Conservation (phyloP, 2,888 invertebrate genomes). For the Kuschelorhynchus macadamiae region DNA sequence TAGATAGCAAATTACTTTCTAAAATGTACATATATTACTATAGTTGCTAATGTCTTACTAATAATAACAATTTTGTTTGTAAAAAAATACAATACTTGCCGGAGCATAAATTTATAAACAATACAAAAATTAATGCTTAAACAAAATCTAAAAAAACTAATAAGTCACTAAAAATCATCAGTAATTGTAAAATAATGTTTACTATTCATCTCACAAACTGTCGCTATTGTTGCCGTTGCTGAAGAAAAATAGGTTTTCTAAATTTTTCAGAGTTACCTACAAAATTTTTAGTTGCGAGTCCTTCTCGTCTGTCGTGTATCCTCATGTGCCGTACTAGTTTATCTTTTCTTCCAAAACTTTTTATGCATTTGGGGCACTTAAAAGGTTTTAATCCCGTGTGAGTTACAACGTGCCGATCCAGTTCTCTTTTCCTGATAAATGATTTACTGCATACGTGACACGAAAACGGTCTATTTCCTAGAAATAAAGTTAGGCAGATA, state of each 20-base stretch:
- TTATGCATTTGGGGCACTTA: constrained; percentile 71
- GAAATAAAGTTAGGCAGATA: neutral
- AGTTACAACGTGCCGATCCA: constrained; percentile 78
- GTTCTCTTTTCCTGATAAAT: constrained; percentile 79
- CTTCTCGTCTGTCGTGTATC: constrained; percentile 71
- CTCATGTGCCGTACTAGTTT: constrained; percentile 78
- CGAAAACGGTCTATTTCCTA: constrained; percentile 70
- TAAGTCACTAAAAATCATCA: too few species aligned
- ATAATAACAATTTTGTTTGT: too few species aligned
- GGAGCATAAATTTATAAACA: too few species aligned
- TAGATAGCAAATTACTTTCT: too few species aligned
- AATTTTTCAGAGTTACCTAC: constrained; percentile 29
- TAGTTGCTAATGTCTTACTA: too few species aligned
- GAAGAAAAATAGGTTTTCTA: constrained; percentile 43
- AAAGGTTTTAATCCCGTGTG: constrained; percentile 80
- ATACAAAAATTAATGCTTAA: too few species aligned
- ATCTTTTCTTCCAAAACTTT: constrained; percentile 76
- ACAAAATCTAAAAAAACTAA: too few species aligned
- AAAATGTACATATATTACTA: too few species aligned
- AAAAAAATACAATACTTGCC: too few species aligned
- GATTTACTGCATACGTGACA: constrained; percentile 79
- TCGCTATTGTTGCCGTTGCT: constrained; percentile 20
- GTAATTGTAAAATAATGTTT: too few species aligned
- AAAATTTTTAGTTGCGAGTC: constrained; percentile 14
- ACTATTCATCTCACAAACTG: neutral